Percentiles rank a stretch among this genome's conserved stretches.
Evolutionary conservation across 2,797 vertebrate species (phyloP).

Genomic region (Macrochelys suwanniensis): DNA sequence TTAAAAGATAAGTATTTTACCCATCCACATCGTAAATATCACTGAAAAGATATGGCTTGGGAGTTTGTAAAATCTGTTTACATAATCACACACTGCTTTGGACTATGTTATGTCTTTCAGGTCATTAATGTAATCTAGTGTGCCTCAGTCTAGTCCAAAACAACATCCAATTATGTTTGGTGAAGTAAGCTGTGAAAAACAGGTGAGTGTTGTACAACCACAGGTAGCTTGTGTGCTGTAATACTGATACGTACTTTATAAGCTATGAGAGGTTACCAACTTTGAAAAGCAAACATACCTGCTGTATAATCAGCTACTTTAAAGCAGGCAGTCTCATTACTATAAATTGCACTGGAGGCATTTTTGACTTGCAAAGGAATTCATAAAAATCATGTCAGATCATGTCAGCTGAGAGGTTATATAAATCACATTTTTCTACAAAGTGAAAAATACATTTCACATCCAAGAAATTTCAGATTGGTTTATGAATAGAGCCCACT

Average conservation of each 20-base stretch:
- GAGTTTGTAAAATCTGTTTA: background rate
- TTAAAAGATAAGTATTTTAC: background rate
- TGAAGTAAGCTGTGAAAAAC: background rate
- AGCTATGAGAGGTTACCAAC: conserved; percentile 34
- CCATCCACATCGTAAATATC: background rate
- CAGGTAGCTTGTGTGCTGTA: background rate
- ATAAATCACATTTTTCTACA: conserved; percentile 66
- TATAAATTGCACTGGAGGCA: conserved; percentile 74
- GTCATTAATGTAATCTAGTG: background rate
- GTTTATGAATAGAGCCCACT: conserved; percentile 49
- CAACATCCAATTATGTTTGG: background rate
- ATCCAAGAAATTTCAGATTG: conserved; percentile 60
- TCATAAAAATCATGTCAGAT: conserved; percentile 72
- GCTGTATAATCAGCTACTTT: conserved; percentile 66
- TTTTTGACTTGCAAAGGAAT: conserved; percentile 73
- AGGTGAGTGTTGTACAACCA: background rate
- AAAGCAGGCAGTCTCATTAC: conserved; percentile 69
- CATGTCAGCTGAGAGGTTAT: conserved; percentile 69
- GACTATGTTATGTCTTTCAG: background rate
- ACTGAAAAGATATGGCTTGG: background rate
- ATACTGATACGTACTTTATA: background rate
- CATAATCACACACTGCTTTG: background rate
- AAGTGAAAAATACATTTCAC: conserved; percentile 66
- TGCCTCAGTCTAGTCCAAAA: conserved; percentile 16
- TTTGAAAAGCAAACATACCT: conserved; percentile 52